Evolutionary conservation across 1,140 invertebrate species (phyloP).

Genomic region (Atta cephalotes): DNA sequence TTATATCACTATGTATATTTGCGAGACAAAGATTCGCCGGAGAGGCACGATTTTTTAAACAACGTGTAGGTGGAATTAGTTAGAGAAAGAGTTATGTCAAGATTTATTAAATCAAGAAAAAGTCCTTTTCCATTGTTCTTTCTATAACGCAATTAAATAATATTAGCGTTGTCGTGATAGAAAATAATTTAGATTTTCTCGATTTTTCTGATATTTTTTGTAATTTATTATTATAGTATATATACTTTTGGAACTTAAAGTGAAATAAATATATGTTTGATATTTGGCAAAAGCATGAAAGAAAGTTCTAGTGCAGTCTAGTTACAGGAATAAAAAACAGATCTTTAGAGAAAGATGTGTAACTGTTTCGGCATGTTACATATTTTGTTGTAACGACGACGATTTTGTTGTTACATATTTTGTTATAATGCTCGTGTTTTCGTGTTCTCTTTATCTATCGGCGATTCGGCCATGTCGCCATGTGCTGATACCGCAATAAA

Average conservation of each 20-base stretch:
- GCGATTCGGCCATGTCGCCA: neutral
- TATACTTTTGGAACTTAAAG: too few species aligned
- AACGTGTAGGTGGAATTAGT: neutral
- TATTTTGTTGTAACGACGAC: neutral
- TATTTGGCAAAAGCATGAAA: too few species aligned
- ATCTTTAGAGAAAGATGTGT: neutral
- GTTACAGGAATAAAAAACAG: too few species aligned
- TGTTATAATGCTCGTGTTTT: neutral
- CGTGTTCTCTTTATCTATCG: neutral
- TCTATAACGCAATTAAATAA: neutral
- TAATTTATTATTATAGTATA: too few species aligned
- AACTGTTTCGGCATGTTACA: neutral
- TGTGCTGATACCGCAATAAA: constrained; percentile 28
- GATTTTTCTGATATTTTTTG: too few species aligned
- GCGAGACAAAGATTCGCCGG: neutral
- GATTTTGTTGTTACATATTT: neutral
- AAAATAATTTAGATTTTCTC: neutral
- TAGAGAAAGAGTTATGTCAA: neutral
- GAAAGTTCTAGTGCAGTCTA: too few species aligned
- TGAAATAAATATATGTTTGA: too few species aligned
- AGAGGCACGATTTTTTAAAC: neutral
- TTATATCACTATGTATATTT: constrained; percentile 14
- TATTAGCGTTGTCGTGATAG: neutral
- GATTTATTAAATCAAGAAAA: neutral
- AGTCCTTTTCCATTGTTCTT: neutral